Evolutionary conservation across 2,113 vertebrate species (phyloP), one percentile per base, ranked within the genome.

Genomic region (Columba janthina): DNA sequence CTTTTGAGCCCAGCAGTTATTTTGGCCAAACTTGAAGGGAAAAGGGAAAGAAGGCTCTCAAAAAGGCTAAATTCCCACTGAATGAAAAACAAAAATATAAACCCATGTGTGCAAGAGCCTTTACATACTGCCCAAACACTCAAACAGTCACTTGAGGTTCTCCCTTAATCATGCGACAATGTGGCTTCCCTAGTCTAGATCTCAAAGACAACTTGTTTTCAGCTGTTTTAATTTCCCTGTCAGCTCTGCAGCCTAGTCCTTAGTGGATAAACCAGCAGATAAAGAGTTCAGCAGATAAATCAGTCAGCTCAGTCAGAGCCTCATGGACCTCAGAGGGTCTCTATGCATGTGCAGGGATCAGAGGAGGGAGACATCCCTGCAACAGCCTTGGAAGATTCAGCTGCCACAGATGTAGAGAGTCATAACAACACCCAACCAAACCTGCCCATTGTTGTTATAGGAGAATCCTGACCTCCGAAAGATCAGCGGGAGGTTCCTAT

Each of bases 271-370:
- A 38, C 61, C 81, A 89, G 79, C 48, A 93, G 71, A 88, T 95
- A 88, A 97, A 88, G 74, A 95, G 92, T 84, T 94, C 87, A 91
- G 71, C 74, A 95, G 65, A 93, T 61, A 89, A 90, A 94, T 66
- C 75, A 69, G 48, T 53, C 0, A 1, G 53, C 53, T 93, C 83
- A 36, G 44, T 88, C 4, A 0, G 42, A 66, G 67, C 71, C 51
- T 70, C 74, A 32, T 3, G 0, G 32, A 88, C 65, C 79, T 76
- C 78, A 46, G 53, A 77, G 44, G 48, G 28, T 60, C 56, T 85
- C 9, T 3, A 20, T 3, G 13, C 64, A 90, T 1, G 0, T 62
- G 44, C 1, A 1, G 28, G 64, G 75, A 85, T 60, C 82, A 75
- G 80, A 75, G 21, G 14, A 82, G 16, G 20, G 50, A 88, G 28